A percentile compares a stretch with the other conserved stretches of the same genome.
Evolutionary conservation across 30 jellyfish, hydroid and myxozoan species (phyloP).

Genomic region (Pelagia noctiluca): DNA sequence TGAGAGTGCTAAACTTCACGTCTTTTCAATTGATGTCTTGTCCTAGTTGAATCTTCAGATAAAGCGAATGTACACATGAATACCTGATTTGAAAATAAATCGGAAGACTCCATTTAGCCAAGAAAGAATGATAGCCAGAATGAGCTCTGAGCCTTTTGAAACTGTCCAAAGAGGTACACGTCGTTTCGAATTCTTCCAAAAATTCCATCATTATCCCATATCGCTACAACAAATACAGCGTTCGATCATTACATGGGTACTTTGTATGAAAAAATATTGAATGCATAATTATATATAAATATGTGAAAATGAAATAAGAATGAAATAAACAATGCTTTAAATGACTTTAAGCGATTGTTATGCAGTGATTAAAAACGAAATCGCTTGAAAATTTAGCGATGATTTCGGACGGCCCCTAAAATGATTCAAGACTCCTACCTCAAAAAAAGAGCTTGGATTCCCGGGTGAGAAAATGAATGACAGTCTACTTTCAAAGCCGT

Average conservation of each 20-base stretch:
- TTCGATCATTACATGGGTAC: not conserved
- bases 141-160: constrained; percentile 77
- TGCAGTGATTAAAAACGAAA: too few relatives aligned
- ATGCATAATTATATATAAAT: too few relatives aligned
- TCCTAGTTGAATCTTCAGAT: not conserved
- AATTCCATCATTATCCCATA: constrained; percentile 78
- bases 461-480: constrained; percentile 94
- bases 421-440: constrained; percentile 53
- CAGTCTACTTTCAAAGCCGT: constrained; percentile 78
- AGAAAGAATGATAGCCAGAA: constrained; percentile 74
- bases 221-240: constrained; percentile 66
- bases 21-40: constrained; percentile 5
- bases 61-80: not conserved
- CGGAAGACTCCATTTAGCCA: constrained; percentile 97
- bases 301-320: too few relatives aligned
- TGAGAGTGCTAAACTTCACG: not conserved
- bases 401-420: not conserved
- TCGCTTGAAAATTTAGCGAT: too few relatives aligned
- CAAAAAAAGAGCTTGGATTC: constrained; percentile 84
- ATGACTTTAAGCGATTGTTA: too few relatives aligned
- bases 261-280: not conserved
- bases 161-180: constrained; percentile 73
- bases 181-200: constrained; percentile 73
- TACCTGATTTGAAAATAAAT: constrained; percentile 96
- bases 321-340: too few relatives aligned